Percentiles rank a stretch among this genome's conserved stretches.
Conservation (phyloP, 2,797 vertebrate species). For the Chelon auratus region DNA sequence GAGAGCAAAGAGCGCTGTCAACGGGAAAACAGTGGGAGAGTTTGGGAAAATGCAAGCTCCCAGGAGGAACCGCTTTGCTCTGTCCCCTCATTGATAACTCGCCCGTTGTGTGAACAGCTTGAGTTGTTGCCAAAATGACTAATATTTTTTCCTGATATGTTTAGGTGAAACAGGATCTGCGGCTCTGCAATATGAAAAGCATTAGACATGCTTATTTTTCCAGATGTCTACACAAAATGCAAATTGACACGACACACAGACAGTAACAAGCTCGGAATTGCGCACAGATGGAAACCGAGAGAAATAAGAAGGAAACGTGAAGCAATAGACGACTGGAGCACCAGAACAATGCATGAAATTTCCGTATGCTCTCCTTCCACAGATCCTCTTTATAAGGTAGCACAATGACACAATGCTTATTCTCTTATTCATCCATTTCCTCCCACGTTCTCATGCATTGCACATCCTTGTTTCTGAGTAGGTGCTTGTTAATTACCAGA, state of each 20-base stretch:
- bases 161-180: conserved; percentile 22
- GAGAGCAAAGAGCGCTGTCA: conserved; percentile 61
- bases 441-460: conserved; percentile 54
- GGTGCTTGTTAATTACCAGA: conserved; percentile 73
- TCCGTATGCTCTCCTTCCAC: conserved; percentile 25
- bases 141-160: background rate
- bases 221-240: conserved; percentile 22
- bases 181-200: conserved; percentile 7
- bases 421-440: conserved; percentile 57
- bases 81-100: conserved; percentile 35
- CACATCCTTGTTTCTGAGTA: conserved; percentile 61
- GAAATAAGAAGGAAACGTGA: conserved; percentile 23
- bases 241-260: background rate
- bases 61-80: conserved; percentile 21
- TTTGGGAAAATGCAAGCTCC: conserved; percentile 37
- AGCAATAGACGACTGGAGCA: conserved; percentile 16
- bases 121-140: conserved; percentile 47
- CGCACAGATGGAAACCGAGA: conserved; percentile 28
- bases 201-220: conserved; percentile 20
- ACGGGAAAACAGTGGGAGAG: conserved; percentile 44
- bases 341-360: conserved; percentile 17
- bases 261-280: conserved; percentile 5
- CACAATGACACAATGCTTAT: conserved; percentile 50
- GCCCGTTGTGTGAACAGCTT: conserved; percentile 31
- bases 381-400: conserved; percentile 43